These are phyloP conservation scores for Seira sanloemensis DNA, from an alignment of 2,888 invertebrate species.

Conservation along the genomic window DNA sequence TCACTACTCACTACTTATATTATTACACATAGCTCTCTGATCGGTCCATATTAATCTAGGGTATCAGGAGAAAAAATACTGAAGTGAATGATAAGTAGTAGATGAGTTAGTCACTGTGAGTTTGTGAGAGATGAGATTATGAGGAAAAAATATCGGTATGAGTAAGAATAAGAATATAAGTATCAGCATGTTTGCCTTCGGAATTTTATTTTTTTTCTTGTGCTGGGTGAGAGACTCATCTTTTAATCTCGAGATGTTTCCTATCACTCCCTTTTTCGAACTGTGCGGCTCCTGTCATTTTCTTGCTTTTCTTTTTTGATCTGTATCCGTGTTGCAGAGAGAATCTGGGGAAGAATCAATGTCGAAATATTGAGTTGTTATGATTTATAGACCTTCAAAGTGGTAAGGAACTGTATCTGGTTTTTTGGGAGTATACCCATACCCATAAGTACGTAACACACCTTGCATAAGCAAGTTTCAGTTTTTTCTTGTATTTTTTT, in stretches of 20 bases:
- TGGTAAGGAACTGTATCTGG: no score
- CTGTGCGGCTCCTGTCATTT: slow-evolving; percentile 19
- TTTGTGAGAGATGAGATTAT: background rate
- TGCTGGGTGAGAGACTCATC: slow-evolving; percentile 40
- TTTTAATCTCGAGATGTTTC: slow-evolving; percentile 37
- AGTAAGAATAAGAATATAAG: slow-evolving; percentile 3
- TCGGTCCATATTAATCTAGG: background rate
- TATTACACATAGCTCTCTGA: background rate
- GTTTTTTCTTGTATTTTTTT: background rate
- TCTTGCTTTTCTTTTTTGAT: no score
- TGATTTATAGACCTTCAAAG: background rate
- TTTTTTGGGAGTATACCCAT: no score
- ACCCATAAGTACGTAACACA: background rate
- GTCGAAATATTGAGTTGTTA: background rate
- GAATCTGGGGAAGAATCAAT: no score
- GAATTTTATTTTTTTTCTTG: background rate
- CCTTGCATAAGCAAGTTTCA: background rate
- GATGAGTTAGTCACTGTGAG: background rate
- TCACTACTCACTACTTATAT: background rate
- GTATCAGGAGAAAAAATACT: background rate
- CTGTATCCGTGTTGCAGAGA: no score
- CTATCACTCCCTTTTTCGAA: background rate
- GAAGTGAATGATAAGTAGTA: slow-evolving; percentile 2
- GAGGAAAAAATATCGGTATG: background rate
- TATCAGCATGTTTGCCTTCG: slow-evolving; percentile 35